Percentiles rank a stretch among this genome's conserved stretches.
These are phyloP conservation scores for Cossypha dichroa DNA, from an alignment of 2,797 vertebrate species.

Conservation along the genomic window DNA sequence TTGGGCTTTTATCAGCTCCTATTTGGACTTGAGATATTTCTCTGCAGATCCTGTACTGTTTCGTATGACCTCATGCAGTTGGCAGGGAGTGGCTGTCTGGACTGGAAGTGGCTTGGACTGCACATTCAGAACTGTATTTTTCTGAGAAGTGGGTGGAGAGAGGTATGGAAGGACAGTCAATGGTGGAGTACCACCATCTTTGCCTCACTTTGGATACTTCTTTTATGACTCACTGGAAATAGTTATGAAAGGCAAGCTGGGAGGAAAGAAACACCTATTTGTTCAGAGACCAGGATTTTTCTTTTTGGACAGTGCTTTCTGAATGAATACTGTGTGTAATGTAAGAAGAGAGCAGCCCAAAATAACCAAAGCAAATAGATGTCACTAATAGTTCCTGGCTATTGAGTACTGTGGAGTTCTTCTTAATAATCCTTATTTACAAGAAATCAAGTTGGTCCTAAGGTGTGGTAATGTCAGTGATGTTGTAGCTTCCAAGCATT, in stretches of 20 bases:
- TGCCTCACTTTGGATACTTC: constrained; percentile 56
- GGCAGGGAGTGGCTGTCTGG: constrained; percentile 54
- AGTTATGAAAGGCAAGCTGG: constrained; percentile 51
- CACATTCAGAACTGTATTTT: constrained; percentile 32
- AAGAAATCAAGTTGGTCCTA: not conserved
- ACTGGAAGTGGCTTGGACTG: constrained; percentile 47
- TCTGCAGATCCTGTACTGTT: not conserved
- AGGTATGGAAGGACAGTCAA: not conserved
- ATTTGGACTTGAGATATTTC: not conserved
- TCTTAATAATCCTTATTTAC: not conserved
- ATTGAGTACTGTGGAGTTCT: rapidly evolving
- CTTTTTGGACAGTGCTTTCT: not conserved
- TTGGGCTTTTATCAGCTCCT: not conserved
- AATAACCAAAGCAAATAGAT: not conserved
- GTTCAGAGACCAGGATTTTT: not conserved
- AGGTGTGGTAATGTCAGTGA: not conserved
- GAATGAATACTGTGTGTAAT: not conserved
- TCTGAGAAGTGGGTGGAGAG: constrained; percentile 31
- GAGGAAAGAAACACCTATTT: constrained; percentile 13
- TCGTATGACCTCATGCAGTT: constrained; percentile 55
- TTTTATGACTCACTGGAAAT: constrained; percentile 73
- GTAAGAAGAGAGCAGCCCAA: not conserved
- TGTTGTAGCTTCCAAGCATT: not conserved
- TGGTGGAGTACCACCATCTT: constrained; percentile 8
- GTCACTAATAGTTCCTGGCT: not conserved